A percentile compares a stretch with the other conserved stretches of the same genome.
Evolutionary conservation across 2,888 invertebrate genomes (phyloP).

Genomic region (Blera fallax): DNA sequence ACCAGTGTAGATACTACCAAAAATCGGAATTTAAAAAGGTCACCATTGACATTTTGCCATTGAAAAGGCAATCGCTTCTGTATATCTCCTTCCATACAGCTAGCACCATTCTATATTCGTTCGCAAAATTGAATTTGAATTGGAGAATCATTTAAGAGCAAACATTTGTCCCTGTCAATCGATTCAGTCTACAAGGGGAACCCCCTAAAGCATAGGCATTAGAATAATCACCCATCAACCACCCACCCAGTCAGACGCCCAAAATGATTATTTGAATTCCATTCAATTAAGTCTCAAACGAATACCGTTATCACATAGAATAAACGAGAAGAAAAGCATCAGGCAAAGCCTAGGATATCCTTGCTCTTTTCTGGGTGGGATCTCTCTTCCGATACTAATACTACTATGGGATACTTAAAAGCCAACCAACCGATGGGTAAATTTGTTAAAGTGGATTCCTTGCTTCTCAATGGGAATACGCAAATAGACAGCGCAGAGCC

Average conservation of each 20-base stretch:
- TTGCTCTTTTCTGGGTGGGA: neutral
- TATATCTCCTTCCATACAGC: neutral
- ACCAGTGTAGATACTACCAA: neutral
- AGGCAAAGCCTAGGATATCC: neutral
- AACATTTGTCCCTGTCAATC: constrained; percentile 51
- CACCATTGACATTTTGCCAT: constrained; percentile 1
- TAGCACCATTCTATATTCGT: neutral
- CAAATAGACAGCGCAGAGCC: neutral
- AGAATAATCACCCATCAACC: constrained; percentile 43
- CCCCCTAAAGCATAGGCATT: constrained; percentile 37
- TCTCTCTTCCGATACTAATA: neutral
- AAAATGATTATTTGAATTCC: constrained; percentile 58
- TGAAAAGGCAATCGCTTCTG: constrained; percentile 23
- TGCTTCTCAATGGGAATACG: neutral
- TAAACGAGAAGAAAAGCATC: constrained; percentile 32
- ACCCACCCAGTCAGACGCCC: neutral
- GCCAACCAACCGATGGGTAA: constrained; percentile 27
- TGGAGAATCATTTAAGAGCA: constrained; percentile 38
- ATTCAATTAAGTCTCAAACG: constrained; percentile 65
- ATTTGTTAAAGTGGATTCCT: constrained; percentile 27
- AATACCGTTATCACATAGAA: constrained; percentile 41
- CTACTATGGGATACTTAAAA: constrained; percentile 10
- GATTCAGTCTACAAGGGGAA: constrained; percentile 32
- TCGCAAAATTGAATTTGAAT: constrained; percentile 44
- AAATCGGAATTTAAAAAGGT: neutral